Base-by-base conservation (phyloP, 2,113 vertebrate species). In the Dolichotis patagonum region DNA sequence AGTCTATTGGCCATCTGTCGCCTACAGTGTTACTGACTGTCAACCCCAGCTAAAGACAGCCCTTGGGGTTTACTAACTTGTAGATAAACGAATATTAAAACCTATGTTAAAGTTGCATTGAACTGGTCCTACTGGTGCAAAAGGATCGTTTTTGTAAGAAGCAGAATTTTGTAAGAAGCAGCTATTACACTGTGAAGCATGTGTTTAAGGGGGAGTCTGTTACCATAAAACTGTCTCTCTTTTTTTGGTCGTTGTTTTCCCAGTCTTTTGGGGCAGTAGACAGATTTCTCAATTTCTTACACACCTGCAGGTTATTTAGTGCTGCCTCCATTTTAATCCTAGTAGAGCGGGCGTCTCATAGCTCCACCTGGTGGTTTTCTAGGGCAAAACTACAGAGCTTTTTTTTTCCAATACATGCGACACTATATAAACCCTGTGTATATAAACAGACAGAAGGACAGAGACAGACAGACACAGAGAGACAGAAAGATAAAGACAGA, bases 331-430 rank as follows among this genome's bases (percentile, higher is more conserved):
- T 87, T 60, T 52, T 5, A 2, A 41, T 10, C 4, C 19, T 30
- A 46, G 54, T 11, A 22, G n/a, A 26, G 26, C 8, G 0, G n/a
- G 26, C 4, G 32, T 28, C 73, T 69, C 32, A 65, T 6, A 60
- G 85, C 19, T 49, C 91, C 85, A 73, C 54, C 88, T 90, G 67
- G 88, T 89, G 94, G 81, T 43, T 60, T 94, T 54, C 46, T 35
- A 30, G 52, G 54, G 65, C 73, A 81, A 83, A 91, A 69, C 26
- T 16, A 78, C n/a, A 82, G 77, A 54, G 56, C 20, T 58, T 73
- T 43, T 26, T 24, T 4, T 43, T 52, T 52, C 2, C 2, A 52
- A 17, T 13, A 2, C 58, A 30, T 54, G 26, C 11, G 1, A 80
- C 16, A 19, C 16, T 83, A 0, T 26, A 41, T 2, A 41, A 71